phyloP scores from a whole-genome alignment of 2,113 vertebrate genomes.

The Cinclus mexicanus region DNA sequence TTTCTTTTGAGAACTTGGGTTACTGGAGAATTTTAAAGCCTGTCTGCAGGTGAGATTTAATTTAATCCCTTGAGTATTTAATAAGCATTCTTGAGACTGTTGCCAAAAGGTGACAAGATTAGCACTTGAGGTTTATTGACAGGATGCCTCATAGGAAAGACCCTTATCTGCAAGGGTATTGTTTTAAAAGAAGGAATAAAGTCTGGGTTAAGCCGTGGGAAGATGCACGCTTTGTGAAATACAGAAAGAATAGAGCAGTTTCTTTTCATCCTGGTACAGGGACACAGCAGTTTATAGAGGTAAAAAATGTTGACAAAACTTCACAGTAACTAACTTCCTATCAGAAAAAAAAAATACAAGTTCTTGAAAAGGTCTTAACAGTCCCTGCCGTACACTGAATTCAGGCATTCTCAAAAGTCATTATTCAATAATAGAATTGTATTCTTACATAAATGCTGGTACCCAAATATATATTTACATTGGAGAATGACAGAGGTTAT shows the following conservation, averaged over 20 bases:
- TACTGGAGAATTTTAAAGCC: conserved; percentile 62
- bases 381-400: background rate
- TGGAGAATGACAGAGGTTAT: background rate
- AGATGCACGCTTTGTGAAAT: conserved; percentile 27
- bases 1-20: conserved; percentile 66
- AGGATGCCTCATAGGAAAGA: conserved; percentile 47
- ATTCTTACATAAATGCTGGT: background rate
- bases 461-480: background rate
- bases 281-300: background rate
- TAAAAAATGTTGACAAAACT: conserved; percentile 7
- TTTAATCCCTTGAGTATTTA: conserved; percentile 76
- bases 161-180: conserved; percentile 50
- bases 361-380: background rate
- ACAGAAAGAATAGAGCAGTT: background rate
- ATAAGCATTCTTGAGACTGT: conserved; percentile 73
- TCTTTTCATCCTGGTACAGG: background rate
- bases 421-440: background rate
- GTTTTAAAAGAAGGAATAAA: conserved; percentile 42
- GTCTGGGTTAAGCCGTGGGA: conserved; percentile 21
- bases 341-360: background rate
- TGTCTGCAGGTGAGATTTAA: conserved; percentile 74
- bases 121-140: conserved; percentile 69
- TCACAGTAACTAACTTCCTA: background rate
- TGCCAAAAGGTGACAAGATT: conserved; percentile 71
- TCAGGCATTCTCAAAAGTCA: background rate